These are phyloP conservation scores for Parotia lawesii DNA, from an alignment of 2,113 vertebrate species.

Conservation along the genomic window DNA sequence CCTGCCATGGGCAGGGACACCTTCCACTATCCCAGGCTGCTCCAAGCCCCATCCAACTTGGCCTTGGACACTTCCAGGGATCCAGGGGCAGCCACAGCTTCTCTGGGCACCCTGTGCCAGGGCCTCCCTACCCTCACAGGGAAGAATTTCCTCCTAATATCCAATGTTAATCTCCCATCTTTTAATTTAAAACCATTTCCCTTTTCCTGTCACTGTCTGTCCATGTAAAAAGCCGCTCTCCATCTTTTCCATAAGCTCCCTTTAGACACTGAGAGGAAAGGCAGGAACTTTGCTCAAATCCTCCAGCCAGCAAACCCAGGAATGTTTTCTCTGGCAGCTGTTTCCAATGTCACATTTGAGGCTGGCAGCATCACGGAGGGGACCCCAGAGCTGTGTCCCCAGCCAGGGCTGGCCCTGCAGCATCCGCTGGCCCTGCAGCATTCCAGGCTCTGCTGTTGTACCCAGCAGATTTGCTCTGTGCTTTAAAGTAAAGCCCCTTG, in stretches of 20 bases:
- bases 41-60: fast-evolving
- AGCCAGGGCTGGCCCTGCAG: background rate
- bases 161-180: background rate
- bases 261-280: background rate
- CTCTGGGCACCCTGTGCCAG: background rate
- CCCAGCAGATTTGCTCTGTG: background rate
- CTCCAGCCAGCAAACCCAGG: background rate
- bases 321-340: background rate
- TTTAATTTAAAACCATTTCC: background rate
- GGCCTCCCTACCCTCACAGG: background rate
- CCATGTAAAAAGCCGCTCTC: background rate
- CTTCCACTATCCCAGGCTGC: fast-evolving
- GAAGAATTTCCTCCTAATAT: background rate
- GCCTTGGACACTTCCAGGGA: background rate
- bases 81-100: background rate
- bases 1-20: background rate
- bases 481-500: background rate
- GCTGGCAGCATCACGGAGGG: fast-evolving
- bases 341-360: background rate
- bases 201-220: background rate
- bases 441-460: fast-evolving
- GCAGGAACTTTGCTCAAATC: background rate
- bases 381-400: background rate
- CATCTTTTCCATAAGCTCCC: background rate
- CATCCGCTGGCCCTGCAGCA: fast-evolving